Evolutionary conservation across 2,113 vertebrate species (phyloP).

Genomic region (Pantherophis guttatus): DNA sequence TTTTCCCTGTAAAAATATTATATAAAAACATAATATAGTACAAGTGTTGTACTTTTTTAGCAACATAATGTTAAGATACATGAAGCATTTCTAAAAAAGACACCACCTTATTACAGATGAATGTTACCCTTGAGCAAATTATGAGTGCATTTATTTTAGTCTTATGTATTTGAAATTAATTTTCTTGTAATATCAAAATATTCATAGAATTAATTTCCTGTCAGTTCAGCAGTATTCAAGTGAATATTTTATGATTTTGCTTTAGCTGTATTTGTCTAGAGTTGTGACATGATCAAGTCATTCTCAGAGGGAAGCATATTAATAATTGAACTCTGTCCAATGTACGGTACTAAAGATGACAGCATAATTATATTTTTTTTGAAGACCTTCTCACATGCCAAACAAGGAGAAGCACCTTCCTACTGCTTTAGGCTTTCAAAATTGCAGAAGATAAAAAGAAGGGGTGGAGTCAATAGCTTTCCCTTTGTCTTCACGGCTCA

Average conservation of each 20-base stretch:
- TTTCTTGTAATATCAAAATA: slow-evolving; percentile 85
- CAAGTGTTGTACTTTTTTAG: slow-evolving; percentile 77
- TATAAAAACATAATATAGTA: slow-evolving; percentile 80
- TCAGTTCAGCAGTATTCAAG: slow-evolving; percentile 84
- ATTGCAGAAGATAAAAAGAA: slow-evolving; percentile 45
- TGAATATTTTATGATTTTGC: slow-evolving; percentile 97
- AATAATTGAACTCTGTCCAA: slow-evolving; percentile 94
- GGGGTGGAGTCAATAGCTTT: slow-evolving; percentile 58
- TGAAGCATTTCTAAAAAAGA: slow-evolving; percentile 80
- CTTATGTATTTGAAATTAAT: slow-evolving; percentile 84
- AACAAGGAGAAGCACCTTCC: slow-evolving; percentile 76
- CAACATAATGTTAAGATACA: slow-evolving; percentile 75
- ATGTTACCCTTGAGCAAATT: slow-evolving; percentile 83
- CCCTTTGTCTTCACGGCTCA: slow-evolving; percentile 32
- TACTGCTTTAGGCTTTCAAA: slow-evolving; percentile 70
- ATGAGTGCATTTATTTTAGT: slow-evolving; percentile 86
- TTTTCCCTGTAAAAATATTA: slow-evolving; percentile 69
- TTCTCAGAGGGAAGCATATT: slow-evolving; percentile 90
- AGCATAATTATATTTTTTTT: slow-evolving; percentile 82
- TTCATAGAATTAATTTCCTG: slow-evolving; percentile 88
- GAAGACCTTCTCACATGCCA: slow-evolving; percentile 71
- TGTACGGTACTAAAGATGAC: slow-evolving; percentile 85
- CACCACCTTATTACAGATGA: slow-evolving; percentile 79
- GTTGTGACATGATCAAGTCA: slow-evolving; percentile 92
- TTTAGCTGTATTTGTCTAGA: slow-evolving; percentile 94